Conservation (phyloP, 1,140 invertebrate species). For the Halictus rubicundus region DNA sequence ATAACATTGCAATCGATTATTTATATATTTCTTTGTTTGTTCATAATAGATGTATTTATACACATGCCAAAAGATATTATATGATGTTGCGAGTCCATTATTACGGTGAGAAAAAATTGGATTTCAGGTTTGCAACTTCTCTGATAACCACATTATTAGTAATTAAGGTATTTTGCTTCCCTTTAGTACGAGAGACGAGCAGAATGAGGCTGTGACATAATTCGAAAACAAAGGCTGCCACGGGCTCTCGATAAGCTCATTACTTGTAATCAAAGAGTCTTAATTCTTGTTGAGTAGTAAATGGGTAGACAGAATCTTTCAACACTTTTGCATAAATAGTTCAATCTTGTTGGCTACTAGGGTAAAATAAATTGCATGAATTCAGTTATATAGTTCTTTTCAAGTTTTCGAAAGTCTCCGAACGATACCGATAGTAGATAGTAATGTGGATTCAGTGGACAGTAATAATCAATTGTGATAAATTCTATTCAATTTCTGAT, state of each 20-base stretch:
- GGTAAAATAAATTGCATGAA: not conserved
- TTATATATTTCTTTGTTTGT: too few species aligned
- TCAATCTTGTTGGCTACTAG: not conserved
- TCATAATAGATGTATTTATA: too few species aligned
- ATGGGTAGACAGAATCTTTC: not conserved
- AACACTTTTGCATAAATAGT: not conserved
- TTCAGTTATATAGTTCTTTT: not conserved
- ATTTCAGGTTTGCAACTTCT: not conserved
- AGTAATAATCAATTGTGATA: too few species aligned
- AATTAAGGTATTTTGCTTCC: not conserved
- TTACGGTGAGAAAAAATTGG: not conserved
- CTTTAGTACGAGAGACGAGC: not conserved
- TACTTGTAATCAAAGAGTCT: constrained; percentile 4
- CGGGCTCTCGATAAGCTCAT: not conserved
- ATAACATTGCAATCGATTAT: too few species aligned
- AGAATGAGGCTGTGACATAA: not conserved
- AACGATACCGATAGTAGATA: too few species aligned
- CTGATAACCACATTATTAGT: not conserved
- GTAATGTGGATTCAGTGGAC: too few species aligned
- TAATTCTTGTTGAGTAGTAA: not conserved
- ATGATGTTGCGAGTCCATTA: too few species aligned
- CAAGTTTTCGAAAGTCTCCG: not conserved
- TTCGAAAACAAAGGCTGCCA: not conserved
- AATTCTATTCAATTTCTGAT: not conserved
- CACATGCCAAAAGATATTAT: too few species aligned